phyloP scores from a whole-genome alignment of 2,797 vertebrate genomes.

The Trematomus bernacchii region DNA sequence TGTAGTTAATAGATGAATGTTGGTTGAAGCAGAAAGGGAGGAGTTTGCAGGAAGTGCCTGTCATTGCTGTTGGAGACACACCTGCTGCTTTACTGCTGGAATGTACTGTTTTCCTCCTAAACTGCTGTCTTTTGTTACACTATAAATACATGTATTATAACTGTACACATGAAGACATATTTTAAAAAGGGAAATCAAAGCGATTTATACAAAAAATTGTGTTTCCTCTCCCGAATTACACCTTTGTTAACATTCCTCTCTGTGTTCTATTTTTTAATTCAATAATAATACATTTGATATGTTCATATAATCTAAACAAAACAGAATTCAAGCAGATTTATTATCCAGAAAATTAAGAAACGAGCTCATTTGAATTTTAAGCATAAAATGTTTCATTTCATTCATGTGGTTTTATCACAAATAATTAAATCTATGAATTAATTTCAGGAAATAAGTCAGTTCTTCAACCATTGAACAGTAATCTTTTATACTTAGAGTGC shows the following conservation, averaged over 20 bases:
- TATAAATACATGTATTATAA: not conserved
- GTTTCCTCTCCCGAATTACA: not conserved
- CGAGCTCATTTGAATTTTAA: constrained; percentile 56
- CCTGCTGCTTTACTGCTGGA: constrained; percentile 25
- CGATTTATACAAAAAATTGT: not conserved
- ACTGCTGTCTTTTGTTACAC: not conserved
- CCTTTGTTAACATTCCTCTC: not conserved
- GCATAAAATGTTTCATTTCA: constrained; percentile 52
- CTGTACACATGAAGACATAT: not conserved
- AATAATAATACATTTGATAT: not conserved
- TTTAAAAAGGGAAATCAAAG: constrained; percentile 6
- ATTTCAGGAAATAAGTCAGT: constrained; percentile 14
- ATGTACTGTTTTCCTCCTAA: not conserved
- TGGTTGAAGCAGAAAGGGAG: not conserved
- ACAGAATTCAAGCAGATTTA: constrained; percentile 35
- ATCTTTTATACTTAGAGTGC: constrained; percentile 16
- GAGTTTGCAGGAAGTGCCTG: not conserved
- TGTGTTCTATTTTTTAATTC: constrained; percentile 25
- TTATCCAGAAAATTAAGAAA: constrained; percentile 45
- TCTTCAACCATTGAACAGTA: constrained; percentile 16
- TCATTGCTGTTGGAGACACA: constrained; percentile 2
- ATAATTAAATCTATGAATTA: constrained; percentile 57
- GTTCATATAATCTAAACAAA: constrained; percentile 41
- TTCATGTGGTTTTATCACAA: constrained; percentile 35
- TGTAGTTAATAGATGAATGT: constrained; percentile 2